phyloP scores from a whole-genome alignment of 2,888 invertebrate genomes.

The Trilocha varians region DNA sequence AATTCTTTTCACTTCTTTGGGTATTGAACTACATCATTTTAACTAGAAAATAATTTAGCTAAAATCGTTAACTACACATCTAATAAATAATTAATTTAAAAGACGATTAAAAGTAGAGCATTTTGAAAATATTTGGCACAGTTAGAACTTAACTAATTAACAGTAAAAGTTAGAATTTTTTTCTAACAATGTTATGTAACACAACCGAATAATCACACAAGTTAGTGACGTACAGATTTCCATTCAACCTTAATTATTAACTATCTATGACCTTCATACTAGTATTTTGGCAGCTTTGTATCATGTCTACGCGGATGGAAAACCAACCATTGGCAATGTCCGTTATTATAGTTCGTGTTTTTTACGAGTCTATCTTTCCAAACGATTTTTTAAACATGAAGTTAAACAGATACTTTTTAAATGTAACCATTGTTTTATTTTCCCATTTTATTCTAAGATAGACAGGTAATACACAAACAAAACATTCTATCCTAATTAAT shows the following conservation, averaged over 20 bases:
- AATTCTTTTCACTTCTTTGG: neutral
- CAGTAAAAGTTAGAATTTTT: conserved; percentile 35
- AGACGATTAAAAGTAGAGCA: conserved; percentile 28
- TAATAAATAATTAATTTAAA: conserved; percentile 29
- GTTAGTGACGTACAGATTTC: conserved; percentile 46
- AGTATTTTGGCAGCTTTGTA: neutral
- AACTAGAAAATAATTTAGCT: conserved; percentile 8
- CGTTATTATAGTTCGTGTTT: too few species aligned
- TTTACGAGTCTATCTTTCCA: too few species aligned
- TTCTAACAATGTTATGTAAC: conserved; percentile 54
- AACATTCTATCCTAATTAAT: too few species aligned
- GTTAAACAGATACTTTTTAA: too few species aligned
- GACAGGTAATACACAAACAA: too few species aligned
- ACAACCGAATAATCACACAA: conserved; percentile 69
- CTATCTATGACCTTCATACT: conserved; percentile 24
- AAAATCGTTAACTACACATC: conserved; percentile 9
- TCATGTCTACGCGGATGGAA: conserved; percentile 47
- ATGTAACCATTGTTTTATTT: too few species aligned
- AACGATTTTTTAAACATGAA: too few species aligned
- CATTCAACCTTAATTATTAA: conserved; percentile 16
- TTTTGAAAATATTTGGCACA: conserved; percentile 52
- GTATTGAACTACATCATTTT: neutral
- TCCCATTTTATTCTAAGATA: too few species aligned
- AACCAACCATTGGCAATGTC: conserved; percentile 31
- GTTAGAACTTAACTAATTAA: conserved; percentile 29